Conservation (phyloP, 2,797 vertebrate genomes). For the Myotis myotis region DNA sequence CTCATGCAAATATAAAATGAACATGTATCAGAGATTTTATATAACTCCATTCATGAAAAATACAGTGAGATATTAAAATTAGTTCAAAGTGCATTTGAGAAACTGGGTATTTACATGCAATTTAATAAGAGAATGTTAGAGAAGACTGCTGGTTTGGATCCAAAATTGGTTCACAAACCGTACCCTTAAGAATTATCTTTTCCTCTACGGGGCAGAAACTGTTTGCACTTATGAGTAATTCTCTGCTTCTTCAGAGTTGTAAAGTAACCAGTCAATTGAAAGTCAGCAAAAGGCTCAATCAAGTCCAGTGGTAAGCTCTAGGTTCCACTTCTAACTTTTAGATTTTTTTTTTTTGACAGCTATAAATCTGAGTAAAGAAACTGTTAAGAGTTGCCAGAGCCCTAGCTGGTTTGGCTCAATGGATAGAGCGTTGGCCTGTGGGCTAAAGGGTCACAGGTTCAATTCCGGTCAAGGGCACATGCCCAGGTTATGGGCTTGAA, state of each 20-base stretch:
- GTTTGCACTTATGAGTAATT: neutral
- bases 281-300: neutral
- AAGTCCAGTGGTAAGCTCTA: neutral
- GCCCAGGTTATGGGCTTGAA: too few species aligned
- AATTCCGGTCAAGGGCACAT: too few species aligned
- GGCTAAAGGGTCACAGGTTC: too few species aligned
- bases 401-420: too few species aligned
- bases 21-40: neutral
- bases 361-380: slow-evolving; percentile 11
- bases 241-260: neutral
- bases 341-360: neutral
- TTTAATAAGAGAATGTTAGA: neutral
- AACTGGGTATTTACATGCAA: neutral
- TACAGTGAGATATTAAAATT: neutral
- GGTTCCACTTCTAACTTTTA: neutral
- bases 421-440: too few species aligned
- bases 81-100: neutral
- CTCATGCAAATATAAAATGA: slow-evolving; percentile 28
- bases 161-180: neutral
- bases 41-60: neutral
- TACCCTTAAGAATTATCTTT: neutral
- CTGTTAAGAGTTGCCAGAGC: neutral
- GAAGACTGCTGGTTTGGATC: neutral
- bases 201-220: neutral
- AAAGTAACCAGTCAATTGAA: neutral